Percentiles rank a stretch among this genome's conserved stretches.
These are phyloP conservation scores for Psephotus haematonotus DNA, from an alignment of 2,113 vertebrate species.

Conservation along the genomic window DNA sequence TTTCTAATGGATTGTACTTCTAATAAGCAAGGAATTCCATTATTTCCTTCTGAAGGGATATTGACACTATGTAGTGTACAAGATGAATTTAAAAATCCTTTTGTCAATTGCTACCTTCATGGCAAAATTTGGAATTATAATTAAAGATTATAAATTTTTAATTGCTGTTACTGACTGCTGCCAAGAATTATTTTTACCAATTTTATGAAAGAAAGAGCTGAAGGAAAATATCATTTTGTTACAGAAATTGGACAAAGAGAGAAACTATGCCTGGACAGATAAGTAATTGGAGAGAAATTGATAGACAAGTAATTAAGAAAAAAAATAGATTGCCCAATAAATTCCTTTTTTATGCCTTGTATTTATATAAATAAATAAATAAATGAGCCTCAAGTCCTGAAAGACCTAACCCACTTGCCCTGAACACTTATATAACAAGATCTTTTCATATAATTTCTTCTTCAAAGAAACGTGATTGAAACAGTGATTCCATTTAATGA, in stretches of 20 bases:
- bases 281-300: not conserved
- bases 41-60: not conserved
- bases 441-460: not conserved
- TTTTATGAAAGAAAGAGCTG: not conserved
- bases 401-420: not conserved
- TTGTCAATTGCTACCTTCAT: not conserved
- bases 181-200: not conserved
- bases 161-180: not conserved
- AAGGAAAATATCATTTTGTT: not conserved
- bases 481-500: not conserved
- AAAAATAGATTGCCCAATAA: not conserved
- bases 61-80: not conserved
- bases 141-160: conserved; percentile 33
- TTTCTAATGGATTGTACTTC: not conserved
- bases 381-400: not conserved
- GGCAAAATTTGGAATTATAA: conserved; percentile 9
- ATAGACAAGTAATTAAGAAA: not conserved
- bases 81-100: not conserved
- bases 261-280: not conserved
- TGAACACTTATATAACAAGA: not conserved
- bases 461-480: not conserved
- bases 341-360: not conserved
- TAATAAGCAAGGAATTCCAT: not conserved
- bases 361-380: not conserved
- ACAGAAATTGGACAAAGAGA: not conserved